These are phyloP conservation scores for Panzeria rudis DNA, from an alignment of 2,888 invertebrate species.

Conservation along the genomic window DNA sequence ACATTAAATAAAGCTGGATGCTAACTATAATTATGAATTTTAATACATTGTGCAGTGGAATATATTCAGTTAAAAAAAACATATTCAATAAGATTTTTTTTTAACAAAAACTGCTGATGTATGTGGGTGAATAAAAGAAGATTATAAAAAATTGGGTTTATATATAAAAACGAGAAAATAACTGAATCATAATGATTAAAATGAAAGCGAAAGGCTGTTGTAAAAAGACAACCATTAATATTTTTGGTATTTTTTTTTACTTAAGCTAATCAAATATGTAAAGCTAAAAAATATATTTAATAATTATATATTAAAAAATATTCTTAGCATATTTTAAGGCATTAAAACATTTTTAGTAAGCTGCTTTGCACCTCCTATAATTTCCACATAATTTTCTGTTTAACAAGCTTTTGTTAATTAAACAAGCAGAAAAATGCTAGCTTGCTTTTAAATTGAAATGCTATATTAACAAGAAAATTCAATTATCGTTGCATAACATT, in stretches of 20 bases:
- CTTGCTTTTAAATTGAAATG: neutral
- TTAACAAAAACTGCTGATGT: neutral
- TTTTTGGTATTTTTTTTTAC: neutral
- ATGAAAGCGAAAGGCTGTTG: neutral
- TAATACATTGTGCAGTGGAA: neutral
- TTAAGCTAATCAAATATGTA: neutral
- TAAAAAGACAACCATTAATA: neutral
- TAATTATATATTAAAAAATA: neutral
- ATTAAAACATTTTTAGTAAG: neutral
- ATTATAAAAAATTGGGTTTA: neutral
- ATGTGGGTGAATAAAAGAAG: neutral
- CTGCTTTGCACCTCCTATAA: neutral
- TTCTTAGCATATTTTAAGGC: constrained; percentile 7
- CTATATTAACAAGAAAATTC: neutral
- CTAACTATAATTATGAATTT: neutral
- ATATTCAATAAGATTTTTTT: neutral
- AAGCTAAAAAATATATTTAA: neutral
- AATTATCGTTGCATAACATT: constrained; percentile 7
- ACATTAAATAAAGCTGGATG: neutral
- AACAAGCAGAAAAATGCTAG: neutral
- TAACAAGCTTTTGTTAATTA: neutral
- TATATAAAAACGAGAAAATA: neutral
- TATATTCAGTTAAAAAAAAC: neutral
- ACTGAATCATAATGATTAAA: neutral
- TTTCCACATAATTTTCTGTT: neutral